These are phyloP conservation scores for Tetheella fluctuosa DNA, from an alignment of 2,888 invertebrate species.

Conservation along the genomic window DNA sequence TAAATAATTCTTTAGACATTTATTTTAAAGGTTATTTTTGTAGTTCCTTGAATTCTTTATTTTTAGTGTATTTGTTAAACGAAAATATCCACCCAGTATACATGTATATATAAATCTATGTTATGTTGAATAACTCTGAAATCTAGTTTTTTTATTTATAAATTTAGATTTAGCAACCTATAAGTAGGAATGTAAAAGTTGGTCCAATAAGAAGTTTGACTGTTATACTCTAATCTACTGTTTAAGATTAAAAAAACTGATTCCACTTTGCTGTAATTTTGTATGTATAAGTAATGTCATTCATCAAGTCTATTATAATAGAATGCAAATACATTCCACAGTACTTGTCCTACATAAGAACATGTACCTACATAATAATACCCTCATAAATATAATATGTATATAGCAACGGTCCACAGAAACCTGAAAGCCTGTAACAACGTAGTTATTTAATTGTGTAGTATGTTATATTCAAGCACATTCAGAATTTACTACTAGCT, in stretches of 20 bases:
- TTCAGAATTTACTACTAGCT: constrained; percentile 69
- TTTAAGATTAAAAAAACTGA: no score
- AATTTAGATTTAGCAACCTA: no score
- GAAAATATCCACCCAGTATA: no score
- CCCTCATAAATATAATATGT: constrained; percentile 21
- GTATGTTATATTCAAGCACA: constrained; percentile 61
- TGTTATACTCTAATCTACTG: no score
- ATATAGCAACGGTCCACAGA: constrained; percentile 13
- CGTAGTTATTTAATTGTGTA: constrained; percentile 59
- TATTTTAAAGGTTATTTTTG: not conserved
- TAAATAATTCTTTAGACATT: not conserved
- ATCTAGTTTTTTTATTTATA: no score
- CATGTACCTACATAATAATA: constrained; percentile 16
- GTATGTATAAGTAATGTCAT: no score
- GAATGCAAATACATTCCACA: not conserved
- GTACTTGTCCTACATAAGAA: not conserved
- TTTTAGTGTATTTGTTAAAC: not conserved
- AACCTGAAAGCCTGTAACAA: constrained; percentile 49
- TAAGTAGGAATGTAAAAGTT: no score
- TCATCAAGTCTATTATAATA: no score
- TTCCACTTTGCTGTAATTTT: no score
- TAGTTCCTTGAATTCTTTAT: not conserved
- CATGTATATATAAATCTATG: no score
- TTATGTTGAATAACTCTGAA: no score
- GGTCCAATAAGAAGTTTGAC: no score